Evolutionary conservation across 64 coral and sea anemone species (phyloP).

Genomic region (Dendronephthya gigantea): DNA sequence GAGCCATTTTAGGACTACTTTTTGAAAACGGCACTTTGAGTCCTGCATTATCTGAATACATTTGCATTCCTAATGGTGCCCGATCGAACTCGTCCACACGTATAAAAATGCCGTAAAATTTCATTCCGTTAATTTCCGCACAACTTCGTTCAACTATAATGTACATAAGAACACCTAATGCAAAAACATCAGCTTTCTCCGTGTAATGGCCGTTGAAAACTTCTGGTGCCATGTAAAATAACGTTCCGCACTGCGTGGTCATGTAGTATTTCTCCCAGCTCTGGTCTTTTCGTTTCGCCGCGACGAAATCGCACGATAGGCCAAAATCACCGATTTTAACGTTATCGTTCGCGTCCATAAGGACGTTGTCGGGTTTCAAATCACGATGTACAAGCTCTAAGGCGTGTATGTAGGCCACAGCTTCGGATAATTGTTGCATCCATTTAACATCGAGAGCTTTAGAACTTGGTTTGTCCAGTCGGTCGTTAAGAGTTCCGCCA

Average conservation of each 20-base stretch:
- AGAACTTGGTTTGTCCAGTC: background rate
- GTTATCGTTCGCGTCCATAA: background rate
- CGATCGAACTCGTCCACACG: background rate
- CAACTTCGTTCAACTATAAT: conserved; percentile 10
- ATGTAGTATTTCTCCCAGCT: conserved; percentile 16
- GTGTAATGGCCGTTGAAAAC: conserved; percentile 38
- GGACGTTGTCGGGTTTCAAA: conserved; percentile 36
- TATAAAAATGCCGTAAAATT: conserved; percentile 25
- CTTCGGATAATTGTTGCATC: conserved; percentile 32
- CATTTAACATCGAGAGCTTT: conserved; percentile 17
- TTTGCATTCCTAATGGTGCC: background rate
- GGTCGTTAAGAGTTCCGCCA: background rate
- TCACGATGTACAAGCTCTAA: conserved; percentile 23
- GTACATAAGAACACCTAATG: conserved; percentile 30
- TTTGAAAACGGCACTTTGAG: background rate
- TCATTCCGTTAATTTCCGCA: background rate
- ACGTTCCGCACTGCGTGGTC: background rate
- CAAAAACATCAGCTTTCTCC: conserved; percentile 41
- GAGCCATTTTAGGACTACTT: background rate
- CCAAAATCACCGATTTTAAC: conserved; percentile 10
- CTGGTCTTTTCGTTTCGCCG: background rate
- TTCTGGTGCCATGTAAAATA: conserved; percentile 36
- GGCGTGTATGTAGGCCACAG: conserved; percentile 22
- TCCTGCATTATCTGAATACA: background rate
- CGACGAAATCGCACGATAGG: background rate